phyloP scores from a whole-genome alignment of 2,797 vertebrate species.

The Trachops cirrhosus region DNA sequence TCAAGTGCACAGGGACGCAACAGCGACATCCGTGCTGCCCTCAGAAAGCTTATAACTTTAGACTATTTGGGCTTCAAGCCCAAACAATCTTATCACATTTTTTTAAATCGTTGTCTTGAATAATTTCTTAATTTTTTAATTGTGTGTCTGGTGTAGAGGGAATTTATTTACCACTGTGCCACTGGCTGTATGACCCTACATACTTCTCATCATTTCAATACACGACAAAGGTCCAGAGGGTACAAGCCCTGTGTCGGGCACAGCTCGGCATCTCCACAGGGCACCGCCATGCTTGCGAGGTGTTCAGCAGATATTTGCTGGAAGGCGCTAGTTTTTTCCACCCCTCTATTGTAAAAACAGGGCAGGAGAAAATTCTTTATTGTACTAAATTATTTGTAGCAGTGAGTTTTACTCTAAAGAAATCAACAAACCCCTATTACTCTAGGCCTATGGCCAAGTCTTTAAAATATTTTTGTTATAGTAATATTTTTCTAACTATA shows the following conservation, averaged over 20 bases:
- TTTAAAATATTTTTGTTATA: constrained; percentile 70
- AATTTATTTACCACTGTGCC: background rate
- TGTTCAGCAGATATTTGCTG: background rate
- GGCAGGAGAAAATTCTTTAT: constrained; percentile 55
- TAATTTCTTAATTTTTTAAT: background rate
- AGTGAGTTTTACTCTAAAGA: constrained; percentile 51
- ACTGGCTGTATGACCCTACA: background rate
- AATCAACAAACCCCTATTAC: constrained; percentile 53
- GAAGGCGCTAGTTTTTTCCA: background rate
- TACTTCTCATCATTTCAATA: background rate
- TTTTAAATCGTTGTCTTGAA: background rate
- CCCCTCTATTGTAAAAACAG: constrained; percentile 38
- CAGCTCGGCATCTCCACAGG: background rate
- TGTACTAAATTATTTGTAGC: constrained; percentile 58
- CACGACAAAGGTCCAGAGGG: background rate
- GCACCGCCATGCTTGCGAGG: background rate
- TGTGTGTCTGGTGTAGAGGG: background rate
- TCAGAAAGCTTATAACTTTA: background rate
- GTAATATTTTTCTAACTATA: constrained; percentile 63
- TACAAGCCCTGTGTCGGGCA: background rate
- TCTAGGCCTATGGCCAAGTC: constrained; percentile 65
- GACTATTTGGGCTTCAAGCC: background rate
- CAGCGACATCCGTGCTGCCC: rapidly evolving
- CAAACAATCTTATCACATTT: background rate
- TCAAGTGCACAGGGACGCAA: background rate